Evolutionary conservation across 2,888 invertebrate genomes (phyloP).

Genomic region (Artemia sinica): DNA sequence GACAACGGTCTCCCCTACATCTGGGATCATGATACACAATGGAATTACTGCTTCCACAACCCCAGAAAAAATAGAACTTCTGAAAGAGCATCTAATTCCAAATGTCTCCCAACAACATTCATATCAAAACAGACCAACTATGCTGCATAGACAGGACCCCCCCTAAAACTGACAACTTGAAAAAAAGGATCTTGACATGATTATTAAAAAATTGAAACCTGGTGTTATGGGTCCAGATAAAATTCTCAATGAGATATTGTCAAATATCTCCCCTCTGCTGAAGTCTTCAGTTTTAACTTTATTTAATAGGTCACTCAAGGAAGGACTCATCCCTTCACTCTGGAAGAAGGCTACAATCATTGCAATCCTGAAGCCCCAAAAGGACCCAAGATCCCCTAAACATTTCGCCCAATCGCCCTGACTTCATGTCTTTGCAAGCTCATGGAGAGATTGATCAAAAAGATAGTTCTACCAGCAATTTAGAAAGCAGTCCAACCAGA

Average conservation of each 20-base stretch:
- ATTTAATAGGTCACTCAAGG: background rate
- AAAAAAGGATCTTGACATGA: background rate
- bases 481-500: too few relatives aligned
- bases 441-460: too few relatives aligned
- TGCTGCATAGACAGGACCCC: background rate
- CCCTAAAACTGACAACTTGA: slow-evolving; percentile 6
- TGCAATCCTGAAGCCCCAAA: too few relatives aligned
- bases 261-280: background rate
- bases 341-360: too few relatives aligned
- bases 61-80: background rate
- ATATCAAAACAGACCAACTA: background rate
- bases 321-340: background rate
- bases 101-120: background rate
- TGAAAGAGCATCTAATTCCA: background rate
- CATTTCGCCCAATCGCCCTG: too few relatives aligned
- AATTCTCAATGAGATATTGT: background rate
- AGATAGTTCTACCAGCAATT: too few relatives aligned
- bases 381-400: too few relatives aligned
- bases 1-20: background rate
- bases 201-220: background rate
- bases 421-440: too few relatives aligned
- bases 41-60: background rate
- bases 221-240: background rate
- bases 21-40: background rate
- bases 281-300: background rate